phyloP scores from a whole-genome alignment of 2,888 invertebrate species.

The Aromia moschata region DNA sequence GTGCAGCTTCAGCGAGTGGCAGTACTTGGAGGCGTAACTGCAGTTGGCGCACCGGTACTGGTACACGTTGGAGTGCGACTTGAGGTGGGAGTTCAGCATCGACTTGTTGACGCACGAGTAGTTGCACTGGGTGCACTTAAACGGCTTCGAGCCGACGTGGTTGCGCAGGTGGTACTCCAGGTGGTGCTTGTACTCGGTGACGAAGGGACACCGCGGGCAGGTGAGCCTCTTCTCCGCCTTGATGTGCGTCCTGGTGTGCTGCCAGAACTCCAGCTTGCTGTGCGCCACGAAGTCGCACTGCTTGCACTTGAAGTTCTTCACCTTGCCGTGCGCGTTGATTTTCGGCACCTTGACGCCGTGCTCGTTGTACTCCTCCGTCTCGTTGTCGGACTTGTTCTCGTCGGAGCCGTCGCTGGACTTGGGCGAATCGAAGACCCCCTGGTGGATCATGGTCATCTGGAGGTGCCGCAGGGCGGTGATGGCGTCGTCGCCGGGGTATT shows the following conservation, averaged over 20 bases:
- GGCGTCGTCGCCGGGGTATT: constrained; percentile 16
- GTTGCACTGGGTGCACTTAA: constrained; percentile 88
- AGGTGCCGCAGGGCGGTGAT: constrained; percentile 57
- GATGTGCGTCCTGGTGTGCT: constrained; percentile 90
- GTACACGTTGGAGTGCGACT: constrained; percentile 92
- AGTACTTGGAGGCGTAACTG: constrained; percentile 96
- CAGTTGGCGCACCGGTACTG: constrained; percentile 95
- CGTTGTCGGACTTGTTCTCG: constrained; percentile 63
- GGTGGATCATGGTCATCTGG: constrained; percentile 58
- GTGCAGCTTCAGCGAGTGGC: constrained; percentile 96
- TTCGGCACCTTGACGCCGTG: constrained; percentile 66
- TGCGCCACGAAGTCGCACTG: constrained; percentile 86
- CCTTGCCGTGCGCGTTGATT: constrained; percentile 81
- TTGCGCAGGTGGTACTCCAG: constrained; percentile 96
- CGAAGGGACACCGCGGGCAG: constrained; percentile 94
- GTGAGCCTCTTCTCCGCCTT: constrained; percentile 90
- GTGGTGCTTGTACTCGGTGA: constrained; percentile 99
- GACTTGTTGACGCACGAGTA: constrained; percentile 98
- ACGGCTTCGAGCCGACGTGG: constrained; percentile 95
- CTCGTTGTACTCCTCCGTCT: constrained; percentile 67
- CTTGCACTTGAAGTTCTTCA: constrained; percentile 92
- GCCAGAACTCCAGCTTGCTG: constrained; percentile 94
- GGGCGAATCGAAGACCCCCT: constrained; percentile 45
- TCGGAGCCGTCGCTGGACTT: constrained; percentile 57
- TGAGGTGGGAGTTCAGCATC: constrained; percentile 98